Conservation (phyloP, 2,888 invertebrate genomes). For the Hypena proboscidalis region DNA sequence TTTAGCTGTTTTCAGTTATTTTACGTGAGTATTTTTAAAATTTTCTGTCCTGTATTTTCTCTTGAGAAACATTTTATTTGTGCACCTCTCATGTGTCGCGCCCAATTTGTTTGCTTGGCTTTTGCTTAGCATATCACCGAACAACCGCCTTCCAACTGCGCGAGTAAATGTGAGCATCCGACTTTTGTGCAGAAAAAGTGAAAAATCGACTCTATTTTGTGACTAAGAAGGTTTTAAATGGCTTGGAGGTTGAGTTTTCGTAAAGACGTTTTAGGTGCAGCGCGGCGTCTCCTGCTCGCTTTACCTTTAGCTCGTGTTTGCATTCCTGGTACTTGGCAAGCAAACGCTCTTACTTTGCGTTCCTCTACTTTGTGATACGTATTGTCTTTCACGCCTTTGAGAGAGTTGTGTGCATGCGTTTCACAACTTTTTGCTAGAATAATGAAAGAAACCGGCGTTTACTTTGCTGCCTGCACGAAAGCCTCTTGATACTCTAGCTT, state of each 20-base stretch:
- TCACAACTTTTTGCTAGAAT: slow-evolving; percentile 56
- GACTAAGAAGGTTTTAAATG: slow-evolving; percentile 27
- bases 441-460: slow-evolving; percentile 29
- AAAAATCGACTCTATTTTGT: slow-evolving; percentile 16
- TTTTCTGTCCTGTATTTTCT: slow-evolving; percentile 42
- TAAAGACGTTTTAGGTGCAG: slow-evolving; percentile 38
- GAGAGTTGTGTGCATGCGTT: slow-evolving; percentile 68
- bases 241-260: background rate
- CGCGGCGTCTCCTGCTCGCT: slow-evolving; percentile 55
- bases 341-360: slow-evolving; percentile 76
- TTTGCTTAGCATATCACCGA: slow-evolving; percentile 79
- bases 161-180: slow-evolving; percentile 71
- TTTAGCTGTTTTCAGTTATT: too few species aligned
- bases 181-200: slow-evolving; percentile 46
- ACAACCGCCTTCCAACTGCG: slow-evolving; percentile 71
- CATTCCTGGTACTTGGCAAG: slow-evolving; percentile 74
- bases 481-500: too few species aligned
- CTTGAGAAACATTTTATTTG: slow-evolving; percentile 55
- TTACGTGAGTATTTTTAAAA: slow-evolving; percentile 36
- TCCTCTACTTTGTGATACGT: slow-evolving; percentile 72
- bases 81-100: slow-evolving; percentile 57
- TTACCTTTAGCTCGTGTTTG: slow-evolving; percentile 72
- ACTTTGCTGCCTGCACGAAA: too few species aligned
- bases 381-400: slow-evolving; percentile 74
- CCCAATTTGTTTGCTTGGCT: slow-evolving; percentile 79